phyloP scores from a whole-genome alignment of 2,113 vertebrate genomes.

The Sigmodon hispidus region DNA sequence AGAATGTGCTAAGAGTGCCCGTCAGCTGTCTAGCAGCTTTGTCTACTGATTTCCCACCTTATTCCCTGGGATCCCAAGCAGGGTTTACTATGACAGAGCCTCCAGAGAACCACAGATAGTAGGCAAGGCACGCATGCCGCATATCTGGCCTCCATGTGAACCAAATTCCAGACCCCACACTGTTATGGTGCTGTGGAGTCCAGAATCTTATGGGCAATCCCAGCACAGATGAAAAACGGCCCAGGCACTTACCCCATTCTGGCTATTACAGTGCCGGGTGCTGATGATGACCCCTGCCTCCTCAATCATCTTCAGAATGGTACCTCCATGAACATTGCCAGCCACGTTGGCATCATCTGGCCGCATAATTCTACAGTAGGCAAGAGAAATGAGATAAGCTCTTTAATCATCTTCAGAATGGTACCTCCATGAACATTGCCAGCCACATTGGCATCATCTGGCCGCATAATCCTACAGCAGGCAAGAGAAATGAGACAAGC shows the following conservation, averaged over 20 bases:
- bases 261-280: constrained; percentile 95
- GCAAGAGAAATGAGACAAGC: not conserved
- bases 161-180: not conserved
- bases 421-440: constrained; percentile 96
- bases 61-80: not conserved
- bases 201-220: fast-evolving
- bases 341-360: constrained; percentile 95
- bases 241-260: constrained; percentile 85
- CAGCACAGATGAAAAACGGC: fast-evolving
- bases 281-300: constrained; percentile 96
- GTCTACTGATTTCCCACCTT: not conserved
- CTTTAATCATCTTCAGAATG: constrained; percentile 98
- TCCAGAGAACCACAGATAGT: fast-evolving
- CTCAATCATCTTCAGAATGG: constrained; percentile 98
- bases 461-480: constrained; percentile 92
- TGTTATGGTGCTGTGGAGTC: fast-evolving
- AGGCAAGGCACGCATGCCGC: not conserved
- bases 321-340: constrained; percentile 95
- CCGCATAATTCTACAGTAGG: constrained; percentile 91
- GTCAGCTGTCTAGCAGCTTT: not conserved
- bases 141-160: not conserved
- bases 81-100: not conserved
- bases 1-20: not conserved
- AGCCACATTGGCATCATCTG: constrained; percentile 94
- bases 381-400: constrained; percentile 68